These are phyloP conservation scores for Brachionus plicatilis DNA, from an alignment of 1,140 invertebrate genomes.

Conservation along the genomic window DNA sequence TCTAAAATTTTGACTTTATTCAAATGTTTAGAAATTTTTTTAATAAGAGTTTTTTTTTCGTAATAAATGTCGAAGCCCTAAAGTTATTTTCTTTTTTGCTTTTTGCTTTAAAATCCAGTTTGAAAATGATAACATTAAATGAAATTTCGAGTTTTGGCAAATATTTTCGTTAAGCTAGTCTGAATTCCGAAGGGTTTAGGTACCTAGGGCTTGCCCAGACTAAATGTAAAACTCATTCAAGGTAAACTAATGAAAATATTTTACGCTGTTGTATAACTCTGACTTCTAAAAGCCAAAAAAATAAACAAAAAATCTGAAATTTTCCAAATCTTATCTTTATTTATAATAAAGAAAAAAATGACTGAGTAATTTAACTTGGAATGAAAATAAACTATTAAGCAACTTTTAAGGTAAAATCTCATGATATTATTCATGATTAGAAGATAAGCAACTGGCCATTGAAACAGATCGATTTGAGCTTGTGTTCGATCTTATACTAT, in stretches of 20 bases:
- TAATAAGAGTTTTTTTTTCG: not conserved
- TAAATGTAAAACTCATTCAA: not conserved
- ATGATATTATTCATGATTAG: slow-evolving; percentile 20
- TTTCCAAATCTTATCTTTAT: not conserved
- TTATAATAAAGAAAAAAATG: not conserved
- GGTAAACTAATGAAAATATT: not conserved
- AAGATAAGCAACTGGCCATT: slow-evolving; percentile 23
- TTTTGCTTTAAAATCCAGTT: not conserved
- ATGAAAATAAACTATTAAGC: not conserved
- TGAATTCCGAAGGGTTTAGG: not conserved
- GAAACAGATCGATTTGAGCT: not conserved
- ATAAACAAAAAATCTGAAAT: not conserved
- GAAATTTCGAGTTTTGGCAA: not conserved
- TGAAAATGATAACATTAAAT: not conserved
- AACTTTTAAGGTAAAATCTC: not conserved
- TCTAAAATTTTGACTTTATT: not conserved
- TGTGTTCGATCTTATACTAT: not conserved
- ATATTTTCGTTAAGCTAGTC: not conserved
- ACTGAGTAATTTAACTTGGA: not conserved
- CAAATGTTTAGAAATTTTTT: not conserved
- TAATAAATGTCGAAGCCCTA: not conserved
- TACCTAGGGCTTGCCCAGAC: not conserved
- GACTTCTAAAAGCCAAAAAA: not conserved
- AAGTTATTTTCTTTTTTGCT: not conserved
- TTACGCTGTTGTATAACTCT: not conserved